A percentile compares a stretch with the other conserved stretches of the same genome.
Conservation (phyloP, 2,797 vertebrate genomes). For the Pipistrellus pygmaeus region DNA sequence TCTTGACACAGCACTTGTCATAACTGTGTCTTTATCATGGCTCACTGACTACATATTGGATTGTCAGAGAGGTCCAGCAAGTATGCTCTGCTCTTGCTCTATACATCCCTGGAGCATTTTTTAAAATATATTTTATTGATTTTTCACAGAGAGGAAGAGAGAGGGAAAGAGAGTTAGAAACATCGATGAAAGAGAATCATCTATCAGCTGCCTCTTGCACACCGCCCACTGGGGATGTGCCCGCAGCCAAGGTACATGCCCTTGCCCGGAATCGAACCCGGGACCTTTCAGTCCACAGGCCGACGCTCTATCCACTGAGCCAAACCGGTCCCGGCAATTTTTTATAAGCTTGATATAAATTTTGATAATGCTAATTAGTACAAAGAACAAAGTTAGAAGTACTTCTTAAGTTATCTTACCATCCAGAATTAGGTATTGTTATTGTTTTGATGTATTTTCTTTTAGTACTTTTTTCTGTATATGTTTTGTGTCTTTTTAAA, state of each 20-base stretch:
- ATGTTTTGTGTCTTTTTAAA: not conserved
- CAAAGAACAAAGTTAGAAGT: slow-evolving; percentile 27
- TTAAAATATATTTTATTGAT: too few species aligned
- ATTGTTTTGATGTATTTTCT: slow-evolving; percentile 7
- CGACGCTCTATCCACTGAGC: too few species aligned
- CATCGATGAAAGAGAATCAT: too few species aligned
- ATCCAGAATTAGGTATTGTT: not conserved
- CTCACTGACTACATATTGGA: not conserved
- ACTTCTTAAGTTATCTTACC: not conserved
- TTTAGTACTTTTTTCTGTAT: not conserved
- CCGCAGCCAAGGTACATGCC: too few species aligned
- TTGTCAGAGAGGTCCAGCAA: not conserved
- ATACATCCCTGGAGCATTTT: not conserved
- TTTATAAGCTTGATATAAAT: not conserved
- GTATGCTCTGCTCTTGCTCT: not conserved
- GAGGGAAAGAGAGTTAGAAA: too few species aligned
- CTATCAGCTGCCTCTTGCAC: too few species aligned
- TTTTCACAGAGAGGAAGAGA: too few species aligned
- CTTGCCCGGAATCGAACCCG: too few species aligned
- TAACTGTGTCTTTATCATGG: not conserved
- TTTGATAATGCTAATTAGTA: slow-evolving; percentile 10
- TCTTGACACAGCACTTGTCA: not conserved
- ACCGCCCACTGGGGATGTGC: too few species aligned
- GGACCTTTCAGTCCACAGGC: too few species aligned
- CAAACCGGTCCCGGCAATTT: too few species aligned